Evolutionary conservation across 2,113 vertebrate species (phyloP).

Genomic region (Malaclemys terrapin): DNA sequence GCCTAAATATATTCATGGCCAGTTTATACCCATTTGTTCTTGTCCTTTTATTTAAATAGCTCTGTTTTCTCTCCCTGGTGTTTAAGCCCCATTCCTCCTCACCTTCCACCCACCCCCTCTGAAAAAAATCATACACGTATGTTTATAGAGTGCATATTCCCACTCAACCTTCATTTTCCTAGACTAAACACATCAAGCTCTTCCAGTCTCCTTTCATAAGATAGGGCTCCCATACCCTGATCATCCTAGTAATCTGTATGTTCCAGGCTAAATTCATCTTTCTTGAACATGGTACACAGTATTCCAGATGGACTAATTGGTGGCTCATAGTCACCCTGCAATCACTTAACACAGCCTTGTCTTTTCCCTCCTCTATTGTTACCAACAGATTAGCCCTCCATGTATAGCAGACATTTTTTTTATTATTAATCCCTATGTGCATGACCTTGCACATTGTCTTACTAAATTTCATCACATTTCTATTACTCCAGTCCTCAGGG

Average conservation of each 20-base stretch:
- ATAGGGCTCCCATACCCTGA: no score
- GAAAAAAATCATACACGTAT: background rate
- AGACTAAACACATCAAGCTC: background rate
- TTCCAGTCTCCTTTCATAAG: background rate
- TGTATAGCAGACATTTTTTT: background rate
- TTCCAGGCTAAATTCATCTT: no score
- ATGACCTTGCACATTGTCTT: background rate
- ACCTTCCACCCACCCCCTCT: no score
- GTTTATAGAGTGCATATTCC: background rate
- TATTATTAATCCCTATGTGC: background rate
- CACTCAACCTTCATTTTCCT: background rate
- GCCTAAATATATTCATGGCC: background rate
- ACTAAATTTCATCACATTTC: background rate
- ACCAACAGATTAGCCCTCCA: background rate
- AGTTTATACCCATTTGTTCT: background rate
- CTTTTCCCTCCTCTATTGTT: background rate
- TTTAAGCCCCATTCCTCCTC: background rate
- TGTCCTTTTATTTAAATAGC: background rate
- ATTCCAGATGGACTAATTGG: background rate
- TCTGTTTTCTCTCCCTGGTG: background rate
- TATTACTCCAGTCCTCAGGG: background rate
- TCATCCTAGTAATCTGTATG: no score
- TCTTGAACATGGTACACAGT: no score
- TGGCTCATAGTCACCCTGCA: background rate
- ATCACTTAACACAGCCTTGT: background rate